Evolutionary conservation across 2,113 vertebrate species (phyloP).

Genomic region (Shinisaurus crocodilurus): DNA sequence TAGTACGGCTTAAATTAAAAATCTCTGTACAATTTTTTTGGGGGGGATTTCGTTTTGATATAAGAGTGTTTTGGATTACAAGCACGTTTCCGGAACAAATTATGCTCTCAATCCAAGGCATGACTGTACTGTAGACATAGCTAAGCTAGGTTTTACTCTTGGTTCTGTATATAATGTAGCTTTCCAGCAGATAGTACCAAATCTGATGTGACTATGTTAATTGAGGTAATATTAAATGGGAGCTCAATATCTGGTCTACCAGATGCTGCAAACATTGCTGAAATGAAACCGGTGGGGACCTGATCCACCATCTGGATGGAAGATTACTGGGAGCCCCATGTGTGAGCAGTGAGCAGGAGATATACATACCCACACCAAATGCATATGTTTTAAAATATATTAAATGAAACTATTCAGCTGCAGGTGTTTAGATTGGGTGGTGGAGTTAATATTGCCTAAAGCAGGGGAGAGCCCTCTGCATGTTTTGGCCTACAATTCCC

Average conservation of each 20-base stretch:
- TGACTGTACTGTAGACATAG: not conserved
- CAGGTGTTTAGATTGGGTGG: not conserved
- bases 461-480: no score
- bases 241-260: not conserved
- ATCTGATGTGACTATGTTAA: constrained; percentile 6
- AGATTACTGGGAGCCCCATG: not conserved
- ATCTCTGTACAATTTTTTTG: no score
- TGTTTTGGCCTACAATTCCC: no score
- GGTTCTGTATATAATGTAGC: not conserved
- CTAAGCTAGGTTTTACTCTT: not conserved
- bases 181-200: not conserved
- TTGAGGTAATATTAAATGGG: not conserved
- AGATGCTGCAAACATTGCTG: not conserved
- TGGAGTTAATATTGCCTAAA: not conserved
- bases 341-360: not conserved
- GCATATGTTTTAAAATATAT: not conserved
- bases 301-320: not conserved
- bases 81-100: no score
- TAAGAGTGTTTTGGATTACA: no score
- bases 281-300: not conserved
- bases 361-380: no score
- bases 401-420: not conserved
- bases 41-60: no score
- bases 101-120: no score
- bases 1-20: no score